phyloP scores from a whole-genome alignment of 2,113 vertebrate genomes.

The Calyptomena viridis region DNA sequence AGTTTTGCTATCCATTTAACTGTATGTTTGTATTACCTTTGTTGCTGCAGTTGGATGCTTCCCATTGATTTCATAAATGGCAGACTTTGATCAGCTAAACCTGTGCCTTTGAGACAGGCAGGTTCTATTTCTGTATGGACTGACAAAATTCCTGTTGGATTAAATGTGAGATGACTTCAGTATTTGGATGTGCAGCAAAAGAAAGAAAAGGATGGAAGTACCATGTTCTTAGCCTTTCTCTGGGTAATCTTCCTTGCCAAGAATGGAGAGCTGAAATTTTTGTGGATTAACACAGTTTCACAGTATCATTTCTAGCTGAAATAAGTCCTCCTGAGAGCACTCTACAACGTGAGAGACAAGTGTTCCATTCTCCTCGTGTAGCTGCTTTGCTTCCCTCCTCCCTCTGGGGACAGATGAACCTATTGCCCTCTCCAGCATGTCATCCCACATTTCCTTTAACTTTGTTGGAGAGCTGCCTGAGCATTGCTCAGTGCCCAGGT shows the following conservation, averaged over 20 bases:
- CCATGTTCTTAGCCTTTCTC: neutral
- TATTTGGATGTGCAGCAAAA: neutral
- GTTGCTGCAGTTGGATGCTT: neutral
- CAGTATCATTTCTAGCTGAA: neutral
- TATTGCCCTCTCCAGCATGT: neutral
- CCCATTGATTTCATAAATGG: neutral
- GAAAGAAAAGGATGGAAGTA: neutral
- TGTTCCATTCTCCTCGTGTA: neutral
- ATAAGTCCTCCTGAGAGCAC: rapidly evolving
- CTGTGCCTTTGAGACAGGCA: neutral
- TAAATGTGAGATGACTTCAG: neutral
- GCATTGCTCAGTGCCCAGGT: rapidly evolving
- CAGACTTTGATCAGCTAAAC: neutral
- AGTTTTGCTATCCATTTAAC: neutral
- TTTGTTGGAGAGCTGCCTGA: neutral
- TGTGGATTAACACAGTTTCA: neutral
- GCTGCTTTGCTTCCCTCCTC: neutral
- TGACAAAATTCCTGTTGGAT: neutral
- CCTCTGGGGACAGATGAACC: neutral
- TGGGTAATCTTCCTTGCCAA: neutral
- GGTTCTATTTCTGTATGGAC: neutral
- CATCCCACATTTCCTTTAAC: neutral
- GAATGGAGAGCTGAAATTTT: neutral
- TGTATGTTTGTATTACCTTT: neutral
- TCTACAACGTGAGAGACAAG: neutral